Conservation (phyloP, 2,797 vertebrate species). For the Pantherophis vulpinus region DNA sequence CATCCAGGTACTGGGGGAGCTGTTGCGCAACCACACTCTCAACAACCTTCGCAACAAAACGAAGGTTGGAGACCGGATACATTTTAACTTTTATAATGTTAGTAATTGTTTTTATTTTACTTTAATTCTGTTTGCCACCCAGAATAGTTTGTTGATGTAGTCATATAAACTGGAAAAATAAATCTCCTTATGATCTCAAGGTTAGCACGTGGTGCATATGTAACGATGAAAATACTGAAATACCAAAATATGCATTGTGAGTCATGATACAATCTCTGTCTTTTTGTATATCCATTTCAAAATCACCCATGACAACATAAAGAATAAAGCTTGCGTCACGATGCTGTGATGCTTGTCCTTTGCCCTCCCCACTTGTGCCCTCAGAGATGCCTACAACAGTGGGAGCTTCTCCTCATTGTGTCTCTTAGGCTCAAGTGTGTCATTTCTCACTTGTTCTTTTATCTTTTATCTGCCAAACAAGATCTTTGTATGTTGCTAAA, state of each 20-base stretch:
- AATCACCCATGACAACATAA: neutral
- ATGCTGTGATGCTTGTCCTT: neutral
- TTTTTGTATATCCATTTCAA: neutral
- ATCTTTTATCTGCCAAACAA: conserved; percentile 27
- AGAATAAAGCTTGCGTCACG: neutral
- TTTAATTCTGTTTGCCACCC: neutral
- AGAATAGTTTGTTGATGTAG: neutral
- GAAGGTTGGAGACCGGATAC: neutral
- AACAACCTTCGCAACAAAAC: too few species aligned
- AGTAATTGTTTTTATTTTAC: neutral
- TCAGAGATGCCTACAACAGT: neutral
- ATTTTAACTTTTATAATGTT: neutral
- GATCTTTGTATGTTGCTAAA: conserved; percentile 60
- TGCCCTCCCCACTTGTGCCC: neutral
- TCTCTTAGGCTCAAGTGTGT: conserved; percentile 15
- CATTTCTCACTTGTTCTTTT: conserved; percentile 18
- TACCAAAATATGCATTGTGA: neutral
- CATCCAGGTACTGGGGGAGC: too few species aligned
- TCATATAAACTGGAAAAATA: neutral
- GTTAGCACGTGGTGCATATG: neutral
- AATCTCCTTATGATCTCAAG: neutral
- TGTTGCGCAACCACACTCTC: too few species aligned
- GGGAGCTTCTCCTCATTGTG: neutral
- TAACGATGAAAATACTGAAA: neutral
- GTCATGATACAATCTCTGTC: neutral